Percentiles rank a stretch among this genome's conserved stretches.
Evolutionary conservation across 2,113 vertebrate genomes (phyloP).

Genomic region (Sterna hirundo): DNA sequence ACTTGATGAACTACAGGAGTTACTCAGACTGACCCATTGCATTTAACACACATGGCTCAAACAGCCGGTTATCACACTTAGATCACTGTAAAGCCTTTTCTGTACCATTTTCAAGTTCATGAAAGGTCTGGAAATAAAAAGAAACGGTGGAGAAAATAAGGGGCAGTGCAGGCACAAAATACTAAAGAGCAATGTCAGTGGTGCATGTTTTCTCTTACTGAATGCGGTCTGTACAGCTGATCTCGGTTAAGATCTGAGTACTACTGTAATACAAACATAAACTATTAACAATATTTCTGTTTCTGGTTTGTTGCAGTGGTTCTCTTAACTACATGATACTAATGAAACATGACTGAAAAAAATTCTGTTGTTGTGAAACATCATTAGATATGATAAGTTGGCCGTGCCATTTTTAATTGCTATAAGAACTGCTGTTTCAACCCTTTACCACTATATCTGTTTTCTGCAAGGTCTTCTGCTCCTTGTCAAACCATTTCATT

Average conservation of each 20-base stretch:
- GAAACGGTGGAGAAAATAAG: background rate
- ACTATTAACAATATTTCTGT: background rate
- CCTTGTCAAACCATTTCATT: slow-evolving; percentile 21
- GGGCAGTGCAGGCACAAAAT: background rate
- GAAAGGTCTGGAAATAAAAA: background rate
- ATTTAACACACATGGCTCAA: background rate
- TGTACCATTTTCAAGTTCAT: background rate
- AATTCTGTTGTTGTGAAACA: background rate
- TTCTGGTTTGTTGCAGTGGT: background rate
- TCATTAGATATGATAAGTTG: background rate
- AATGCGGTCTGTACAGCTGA: background rate
- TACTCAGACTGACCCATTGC: background rate
- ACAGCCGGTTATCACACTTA: background rate
- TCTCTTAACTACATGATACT: background rate
- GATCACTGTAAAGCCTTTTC: background rate
- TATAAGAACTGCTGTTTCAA: background rate
- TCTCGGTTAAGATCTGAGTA: background rate
- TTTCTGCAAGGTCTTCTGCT: background rate
- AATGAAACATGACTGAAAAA: background rate
- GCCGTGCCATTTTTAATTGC: background rate
- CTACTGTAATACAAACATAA: background rate
- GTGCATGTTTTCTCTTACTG: background rate
- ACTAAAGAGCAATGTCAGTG: background rate
- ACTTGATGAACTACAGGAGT: background rate
- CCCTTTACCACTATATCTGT: background rate